Evolutionary conservation across 2,888 invertebrate genomes (phyloP).

Genomic region (Torymus tubicola): DNA sequence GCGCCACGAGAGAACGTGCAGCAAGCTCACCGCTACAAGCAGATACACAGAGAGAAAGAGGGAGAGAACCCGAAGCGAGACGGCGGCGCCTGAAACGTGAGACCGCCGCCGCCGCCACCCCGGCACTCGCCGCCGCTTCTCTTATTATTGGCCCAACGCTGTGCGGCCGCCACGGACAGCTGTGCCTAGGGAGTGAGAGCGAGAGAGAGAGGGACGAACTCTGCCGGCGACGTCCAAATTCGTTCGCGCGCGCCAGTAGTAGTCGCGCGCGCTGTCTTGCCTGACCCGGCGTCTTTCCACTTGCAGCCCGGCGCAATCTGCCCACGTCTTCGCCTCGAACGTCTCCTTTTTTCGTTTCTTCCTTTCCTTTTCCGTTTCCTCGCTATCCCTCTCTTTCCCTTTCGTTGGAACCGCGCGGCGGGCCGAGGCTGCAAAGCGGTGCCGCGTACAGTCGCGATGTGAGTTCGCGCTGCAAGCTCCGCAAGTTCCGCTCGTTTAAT

Average conservation of each 20-base stretch:
- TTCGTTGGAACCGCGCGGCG: too few species aligned
- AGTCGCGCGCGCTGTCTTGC: slow-evolving; percentile 2
- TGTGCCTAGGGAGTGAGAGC: neutral
- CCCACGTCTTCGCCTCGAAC: neutral
- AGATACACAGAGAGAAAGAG: neutral
- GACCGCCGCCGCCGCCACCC: slow-evolving; percentile 7
- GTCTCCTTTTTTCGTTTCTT: neutral
- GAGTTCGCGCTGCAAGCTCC: slow-evolving; percentile 29
- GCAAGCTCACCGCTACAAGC: neutral
- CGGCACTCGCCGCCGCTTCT: neutral
- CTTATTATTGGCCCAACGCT: slow-evolving; percentile 33
- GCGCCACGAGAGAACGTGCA: neutral
- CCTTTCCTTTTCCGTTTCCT: neutral
- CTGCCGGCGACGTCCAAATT: slow-evolving; percentile 7
- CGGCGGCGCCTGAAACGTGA: slow-evolving; percentile 32
- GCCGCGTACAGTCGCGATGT: slow-evolving; percentile 23
- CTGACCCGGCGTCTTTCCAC: neutral
- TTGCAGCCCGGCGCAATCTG: neutral
- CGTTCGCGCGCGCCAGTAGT: neutral
- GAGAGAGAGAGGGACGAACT: neutral
- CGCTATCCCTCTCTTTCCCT: too few species aligned
- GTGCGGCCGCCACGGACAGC: neutral
- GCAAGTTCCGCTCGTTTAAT: neutral
- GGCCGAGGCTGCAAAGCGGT: too few species aligned
- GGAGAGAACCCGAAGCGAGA: neutral